phyloP scores from a whole-genome alignment of 2,113 vertebrate genomes.

The Lophotis ruficrista region DNA sequence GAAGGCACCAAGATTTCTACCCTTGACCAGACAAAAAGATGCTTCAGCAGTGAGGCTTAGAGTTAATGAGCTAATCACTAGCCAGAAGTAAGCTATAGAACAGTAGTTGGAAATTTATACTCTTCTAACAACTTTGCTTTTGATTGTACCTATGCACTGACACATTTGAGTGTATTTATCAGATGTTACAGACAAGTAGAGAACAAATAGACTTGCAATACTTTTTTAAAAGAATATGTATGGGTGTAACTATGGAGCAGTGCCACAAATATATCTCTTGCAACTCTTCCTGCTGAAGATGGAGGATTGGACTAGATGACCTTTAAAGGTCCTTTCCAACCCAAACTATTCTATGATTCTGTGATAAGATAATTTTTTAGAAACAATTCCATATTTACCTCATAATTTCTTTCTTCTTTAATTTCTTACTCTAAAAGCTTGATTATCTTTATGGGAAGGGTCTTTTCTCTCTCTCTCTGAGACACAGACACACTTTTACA shows the following conservation, averaged over 20 bases:
- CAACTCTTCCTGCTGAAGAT: not conserved
- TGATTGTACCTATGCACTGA: not conserved
- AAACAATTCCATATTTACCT: not conserved
- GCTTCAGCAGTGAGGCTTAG: not conserved
- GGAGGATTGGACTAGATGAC: no score
- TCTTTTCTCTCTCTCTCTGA: not conserved
- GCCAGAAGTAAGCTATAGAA: not conserved
- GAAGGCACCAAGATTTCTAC: not conserved
- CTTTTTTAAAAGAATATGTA: not conserved
- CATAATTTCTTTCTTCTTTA: not conserved
- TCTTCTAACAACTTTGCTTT: not conserved
- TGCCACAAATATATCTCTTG: not conserved
- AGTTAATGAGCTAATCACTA: not conserved
- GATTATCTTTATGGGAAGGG: not conserved
- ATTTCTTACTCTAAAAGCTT: not conserved
- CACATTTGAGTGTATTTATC: not conserved
- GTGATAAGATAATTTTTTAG: not conserved
- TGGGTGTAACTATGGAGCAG: not conserved
- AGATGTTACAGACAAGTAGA: not conserved
- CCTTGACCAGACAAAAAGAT: not conserved
- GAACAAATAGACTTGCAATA: not conserved
- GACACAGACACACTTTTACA: fast-evolving
- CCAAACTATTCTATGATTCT: no score
- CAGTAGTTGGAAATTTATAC: not conserved
- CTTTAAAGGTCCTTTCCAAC: no score